A percentile compares a stretch with the other conserved stretches of the same genome.
Conservation (phyloP, 92 coral and sea anemone genomes). For the Galaxea fascicularis region DNA sequence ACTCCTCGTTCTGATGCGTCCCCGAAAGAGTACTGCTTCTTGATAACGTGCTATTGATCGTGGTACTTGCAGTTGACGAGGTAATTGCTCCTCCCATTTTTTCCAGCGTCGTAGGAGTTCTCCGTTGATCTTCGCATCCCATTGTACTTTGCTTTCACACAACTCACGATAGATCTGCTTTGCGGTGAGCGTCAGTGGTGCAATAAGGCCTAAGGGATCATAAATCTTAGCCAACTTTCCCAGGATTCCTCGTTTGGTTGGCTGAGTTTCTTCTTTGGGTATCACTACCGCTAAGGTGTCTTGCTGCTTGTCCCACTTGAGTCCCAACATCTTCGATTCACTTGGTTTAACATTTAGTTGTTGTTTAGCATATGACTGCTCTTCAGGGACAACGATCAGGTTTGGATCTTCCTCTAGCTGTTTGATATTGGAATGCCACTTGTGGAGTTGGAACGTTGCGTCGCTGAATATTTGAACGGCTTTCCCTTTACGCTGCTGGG, state of each 20-base stretch:
- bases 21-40: slow-evolving; percentile 37
- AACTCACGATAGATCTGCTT: slow-evolving; percentile 51
- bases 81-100: no score
- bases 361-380: no score
- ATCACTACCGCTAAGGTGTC: slow-evolving; percentile 24
- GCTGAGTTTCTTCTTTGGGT: neutral
- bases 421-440: slow-evolving; percentile 42
- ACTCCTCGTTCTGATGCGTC: slow-evolving; percentile 38
- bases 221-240: slow-evolving; percentile 39
- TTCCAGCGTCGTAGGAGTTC: no score
- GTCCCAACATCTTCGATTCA: no score
- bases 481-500: slow-evolving; percentile 2
- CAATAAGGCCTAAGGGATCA: slow-evolving; percentile 35
- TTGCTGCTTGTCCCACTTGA: slow-evolving; percentile 36
- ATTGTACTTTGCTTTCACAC: slow-evolving; percentile 46
- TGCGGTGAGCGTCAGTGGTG: slow-evolving; percentile 30
- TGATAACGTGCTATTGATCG: no score
- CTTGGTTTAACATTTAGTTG: no score
- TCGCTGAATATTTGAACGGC: slow-evolving; percentile 12
- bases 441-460: slow-evolving; percentile 30
- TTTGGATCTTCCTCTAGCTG: slow-evolving; percentile 36
- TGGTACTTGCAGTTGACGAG: slow-evolving; percentile 13
- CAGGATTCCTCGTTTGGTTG: slow-evolving; percentile 31
- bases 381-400: neutral
- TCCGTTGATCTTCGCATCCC: no score